phyloP scores from a whole-genome alignment of 30 jellyfish, hydroid and myxozoan species.

The Cassiopea xamachana region DNA sequence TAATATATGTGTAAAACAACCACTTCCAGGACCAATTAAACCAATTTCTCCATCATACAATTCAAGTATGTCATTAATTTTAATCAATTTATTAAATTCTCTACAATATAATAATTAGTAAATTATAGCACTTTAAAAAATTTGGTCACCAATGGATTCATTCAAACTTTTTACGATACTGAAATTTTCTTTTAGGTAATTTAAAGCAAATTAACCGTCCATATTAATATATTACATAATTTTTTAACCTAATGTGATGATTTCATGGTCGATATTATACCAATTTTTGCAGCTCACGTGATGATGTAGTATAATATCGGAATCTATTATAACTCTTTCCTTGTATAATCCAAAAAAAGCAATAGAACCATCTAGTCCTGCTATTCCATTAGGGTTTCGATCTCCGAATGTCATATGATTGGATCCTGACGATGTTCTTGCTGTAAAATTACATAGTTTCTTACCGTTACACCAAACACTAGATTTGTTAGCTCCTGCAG shows the following conservation, averaged over 20 bases:
- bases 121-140: background rate
- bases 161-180: background rate
- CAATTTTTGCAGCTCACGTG: conserved; percentile 27
- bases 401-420: conserved; percentile 70
- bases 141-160: background rate
- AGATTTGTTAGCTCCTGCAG: conserved; percentile 44
- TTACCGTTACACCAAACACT: conserved; percentile 63
- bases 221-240: background rate
- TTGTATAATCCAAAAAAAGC: conserved; percentile 44
- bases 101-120: background rate
- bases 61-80: background rate
- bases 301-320: conserved; percentile 28
- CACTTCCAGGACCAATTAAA: conserved; percentile 10
- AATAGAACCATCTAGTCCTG: conserved; percentile 45
- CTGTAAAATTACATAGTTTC: conserved; percentile 54
- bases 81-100: no score
- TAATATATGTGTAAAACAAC: background rate
- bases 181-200: background rate
- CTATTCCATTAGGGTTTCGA: conserved; percentile 24
- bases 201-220: background rate
- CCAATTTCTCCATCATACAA: background rate
- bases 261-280: conserved; percentile 22
- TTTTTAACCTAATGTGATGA: conserved; percentile 1
- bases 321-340: background rate
- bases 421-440: conserved; percentile 56